These are phyloP conservation scores for Lissonota sp. DNA, from an alignment of 2,888 invertebrate species.

Conservation along the genomic window DNA sequence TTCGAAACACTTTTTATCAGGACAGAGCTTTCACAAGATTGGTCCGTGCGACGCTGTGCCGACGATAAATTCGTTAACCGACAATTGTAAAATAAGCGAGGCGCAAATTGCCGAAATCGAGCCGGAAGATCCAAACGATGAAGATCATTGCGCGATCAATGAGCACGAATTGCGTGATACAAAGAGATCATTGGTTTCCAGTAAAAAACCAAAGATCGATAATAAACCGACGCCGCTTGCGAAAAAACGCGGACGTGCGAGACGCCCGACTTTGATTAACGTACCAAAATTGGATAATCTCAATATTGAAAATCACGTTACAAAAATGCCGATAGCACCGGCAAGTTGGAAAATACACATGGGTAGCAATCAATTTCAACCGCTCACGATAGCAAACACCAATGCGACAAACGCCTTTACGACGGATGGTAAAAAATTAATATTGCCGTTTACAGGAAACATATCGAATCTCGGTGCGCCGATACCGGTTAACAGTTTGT, in stretches of 20 bases:
- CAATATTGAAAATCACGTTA: slow-evolving; percentile 74
- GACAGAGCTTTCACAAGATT: slow-evolving; percentile 79
- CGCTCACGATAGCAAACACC: slow-evolving; percentile 78
- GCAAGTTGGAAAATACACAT: slow-evolving; percentile 79
- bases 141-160: slow-evolving; percentile 26
- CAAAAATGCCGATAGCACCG: slow-evolving; percentile 79
- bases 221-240: slow-evolving; percentile 81
- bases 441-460: slow-evolving; percentile 80
- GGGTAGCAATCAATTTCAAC: slow-evolving; percentile 78
- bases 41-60: slow-evolving; percentile 82
- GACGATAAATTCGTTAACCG: slow-evolving; percentile 76
- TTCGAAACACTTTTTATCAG: slow-evolving; percentile 80
- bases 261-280: slow-evolving; percentile 79
- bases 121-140: slow-evolving; percentile 9
- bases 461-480: slow-evolving; percentile 80
- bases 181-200: slow-evolving; percentile 78
- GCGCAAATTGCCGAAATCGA: background rate
- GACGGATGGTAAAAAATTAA: slow-evolving; percentile 78
- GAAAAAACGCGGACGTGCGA: slow-evolving; percentile 81
- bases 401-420: slow-evolving; percentile 71
- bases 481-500: slow-evolving; percentile 81
- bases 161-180: slow-evolving; percentile 66
- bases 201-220: slow-evolving; percentile 81
- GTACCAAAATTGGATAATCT: slow-evolving; percentile 77
- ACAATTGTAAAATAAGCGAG: slow-evolving; percentile 40